These are phyloP conservation scores for Bombylius discolor DNA, from an alignment of 2,888 invertebrate species.

Conservation along the genomic window DNA sequence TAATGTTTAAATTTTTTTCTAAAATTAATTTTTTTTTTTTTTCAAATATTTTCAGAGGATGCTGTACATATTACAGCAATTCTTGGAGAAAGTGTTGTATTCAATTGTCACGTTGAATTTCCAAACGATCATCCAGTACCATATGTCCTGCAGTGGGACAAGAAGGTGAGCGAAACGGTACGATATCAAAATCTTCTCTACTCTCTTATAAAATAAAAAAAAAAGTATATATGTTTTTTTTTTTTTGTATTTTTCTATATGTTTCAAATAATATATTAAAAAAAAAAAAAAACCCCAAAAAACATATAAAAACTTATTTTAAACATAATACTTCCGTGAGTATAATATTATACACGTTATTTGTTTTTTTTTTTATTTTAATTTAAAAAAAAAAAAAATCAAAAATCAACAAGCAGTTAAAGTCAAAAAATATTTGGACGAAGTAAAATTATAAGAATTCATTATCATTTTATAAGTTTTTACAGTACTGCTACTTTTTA, in stretches of 20 bases:
- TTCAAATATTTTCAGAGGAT: slow-evolving; percentile 42
- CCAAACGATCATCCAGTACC: slow-evolving; percentile 91
- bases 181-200: slow-evolving; percentile 53
- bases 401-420: no score
- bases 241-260: slow-evolving; percentile 18
- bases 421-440: no score
- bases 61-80: slow-evolving; percentile 95
- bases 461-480: no score
- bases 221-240: slow-evolving; percentile 22
- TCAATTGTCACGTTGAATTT: slow-evolving; percentile 96
- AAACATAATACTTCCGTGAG: slow-evolving; percentile 16
- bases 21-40: not conserved
- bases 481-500: no score
- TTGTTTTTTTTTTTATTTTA: no score
- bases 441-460: no score
- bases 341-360: slow-evolving; percentile 12
- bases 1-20: not conserved
- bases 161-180: slow-evolving; percentile 96
- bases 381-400: no score
- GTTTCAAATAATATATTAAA: slow-evolving; percentile 15
- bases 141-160: slow-evolving; percentile 98
- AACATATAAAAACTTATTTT: slow-evolving; percentile 11
- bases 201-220: slow-evolving; percentile 40
- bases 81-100: slow-evolving; percentile 91
- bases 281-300: slow-evolving; percentile 15